Evolutionary conservation across 2,888 invertebrate species (phyloP), one percentile per base, ranked within the genome.

Genomic region (Polydesmus complanatus): DNA sequence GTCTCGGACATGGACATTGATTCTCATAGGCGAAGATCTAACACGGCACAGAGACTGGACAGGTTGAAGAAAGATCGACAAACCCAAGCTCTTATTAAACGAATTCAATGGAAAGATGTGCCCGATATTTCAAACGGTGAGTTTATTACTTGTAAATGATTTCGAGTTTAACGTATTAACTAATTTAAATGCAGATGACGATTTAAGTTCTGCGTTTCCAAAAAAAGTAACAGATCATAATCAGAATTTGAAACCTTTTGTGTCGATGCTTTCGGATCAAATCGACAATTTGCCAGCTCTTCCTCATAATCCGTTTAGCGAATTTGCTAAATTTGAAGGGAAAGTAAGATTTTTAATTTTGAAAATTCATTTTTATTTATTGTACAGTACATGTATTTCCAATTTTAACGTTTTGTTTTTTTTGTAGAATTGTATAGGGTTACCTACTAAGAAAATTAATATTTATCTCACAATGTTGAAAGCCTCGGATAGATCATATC

Each of bases 321-420:
- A 88, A 69, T 96, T 85, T 78, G 88, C 91, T 2, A 88, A 86
- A 74, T 95, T 87, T 74, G 94, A 95, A 78, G 94, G 94, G 64
- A 86, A 84, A 66, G 75, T 76, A 66, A 64, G 69, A 60, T 63
- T n/a, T n/a, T n/a, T n/a, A n/a, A n/a, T n/a, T n/a, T n/a, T n/a
- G 5, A 14, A 25, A 56, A n/a, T 47, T 56, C 50, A 1, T 23
- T 18, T 59, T 14, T 11, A 52, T 18, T 11, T 18, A 52, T 19
- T 11, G 21, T 11, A 52, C 21, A 8, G 11, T 14, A 21, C 14
- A 8, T 14, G 14, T 54, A 23, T 5, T 47, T 21, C 51, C 5
- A 27, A 18, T 48, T 19, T 56, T 8, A 56, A 27, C 27, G 3
- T 19, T 51, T 58, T n/a, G 49, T 22, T 62, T 23, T 60, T 47